phyloP scores from a whole-genome alignment of 2,888 invertebrate genomes.

The Athripsodes cinereus region DNA sequence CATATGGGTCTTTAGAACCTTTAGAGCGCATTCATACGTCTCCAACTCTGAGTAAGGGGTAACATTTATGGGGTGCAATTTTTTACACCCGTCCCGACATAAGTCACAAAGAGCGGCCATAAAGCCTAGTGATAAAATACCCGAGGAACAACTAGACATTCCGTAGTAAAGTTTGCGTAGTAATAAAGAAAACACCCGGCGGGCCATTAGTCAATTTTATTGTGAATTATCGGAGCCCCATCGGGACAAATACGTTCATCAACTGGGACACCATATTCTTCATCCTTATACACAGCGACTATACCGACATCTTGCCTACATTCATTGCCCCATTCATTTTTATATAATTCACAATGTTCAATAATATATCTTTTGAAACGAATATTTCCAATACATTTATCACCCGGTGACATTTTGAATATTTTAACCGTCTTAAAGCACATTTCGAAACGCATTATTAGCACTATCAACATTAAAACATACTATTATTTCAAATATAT shows the following conservation, averaged over 20 bases:
- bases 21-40: slow-evolving; percentile 11
- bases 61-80: slow-evolving; percentile 25
- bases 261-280: background rate
- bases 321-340: too few species aligned
- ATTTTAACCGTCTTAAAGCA: too few species aligned
- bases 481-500: too few species aligned
- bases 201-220: slow-evolving; percentile 26
- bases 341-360: too few species aligned
- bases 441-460: too few species aligned
- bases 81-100: slow-evolving; percentile 24
- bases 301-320: too few species aligned
- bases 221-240: slow-evolving; percentile 20
- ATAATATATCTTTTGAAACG: too few species aligned
- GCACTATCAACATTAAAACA: too few species aligned
- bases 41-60: slow-evolving; percentile 8
- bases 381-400: too few species aligned
- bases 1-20: too few species aligned
- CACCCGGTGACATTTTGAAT: too few species aligned
- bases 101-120: slow-evolving; percentile 20
- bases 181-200: slow-evolving; percentile 22
- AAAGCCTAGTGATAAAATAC: slow-evolving; percentile 19
- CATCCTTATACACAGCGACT: too few species aligned
- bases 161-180: slow-evolving; percentile 17
- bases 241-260: slow-evolving; percentile 1
- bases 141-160: slow-evolving; percentile 17